Conservation (phyloP, 2,888 invertebrate genomes). For the Mycogona germanica region DNA sequence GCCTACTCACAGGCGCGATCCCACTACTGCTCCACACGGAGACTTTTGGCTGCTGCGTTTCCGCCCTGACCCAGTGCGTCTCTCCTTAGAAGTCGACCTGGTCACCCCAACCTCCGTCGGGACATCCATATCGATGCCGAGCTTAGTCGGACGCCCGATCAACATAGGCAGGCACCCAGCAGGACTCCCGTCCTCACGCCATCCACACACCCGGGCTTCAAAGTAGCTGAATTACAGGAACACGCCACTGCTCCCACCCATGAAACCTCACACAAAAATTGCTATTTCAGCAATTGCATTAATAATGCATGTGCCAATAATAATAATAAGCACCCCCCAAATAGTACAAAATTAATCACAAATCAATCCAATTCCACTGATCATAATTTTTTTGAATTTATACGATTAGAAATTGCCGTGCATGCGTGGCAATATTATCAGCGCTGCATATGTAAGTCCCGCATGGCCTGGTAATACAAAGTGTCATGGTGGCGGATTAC, state of each 20-base stretch:
- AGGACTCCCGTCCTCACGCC: conserved; percentile 81
- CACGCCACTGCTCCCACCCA: conserved; percentile 86
- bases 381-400: no score
- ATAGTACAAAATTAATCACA: no score
- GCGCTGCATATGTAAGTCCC: no score
- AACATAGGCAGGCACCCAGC: conserved; percentile 52
- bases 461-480: no score
- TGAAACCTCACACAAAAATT: no score
- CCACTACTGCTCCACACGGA: conserved; percentile 97
- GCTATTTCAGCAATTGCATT: no score
- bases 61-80: conserved; percentile 98
- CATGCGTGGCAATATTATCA: no score
- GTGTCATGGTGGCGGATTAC: no score
- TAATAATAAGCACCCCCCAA: no score
- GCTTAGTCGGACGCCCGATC: conserved; percentile 89
- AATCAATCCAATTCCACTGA: no score
- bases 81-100: conserved; percentile 96
- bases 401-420: no score
- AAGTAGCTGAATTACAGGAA: conserved; percentile 98
- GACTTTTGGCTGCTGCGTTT: conserved; percentile 99
- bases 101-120: conserved; percentile 66
- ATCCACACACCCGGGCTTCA: conserved; percentile 86
- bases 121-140: conserved; percentile 90
- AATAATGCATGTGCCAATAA: no score
- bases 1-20: conserved; percentile 95